Base-by-base conservation (phyloP, 2,113 vertebrate genomes). In the Scolopax mira region DNA sequence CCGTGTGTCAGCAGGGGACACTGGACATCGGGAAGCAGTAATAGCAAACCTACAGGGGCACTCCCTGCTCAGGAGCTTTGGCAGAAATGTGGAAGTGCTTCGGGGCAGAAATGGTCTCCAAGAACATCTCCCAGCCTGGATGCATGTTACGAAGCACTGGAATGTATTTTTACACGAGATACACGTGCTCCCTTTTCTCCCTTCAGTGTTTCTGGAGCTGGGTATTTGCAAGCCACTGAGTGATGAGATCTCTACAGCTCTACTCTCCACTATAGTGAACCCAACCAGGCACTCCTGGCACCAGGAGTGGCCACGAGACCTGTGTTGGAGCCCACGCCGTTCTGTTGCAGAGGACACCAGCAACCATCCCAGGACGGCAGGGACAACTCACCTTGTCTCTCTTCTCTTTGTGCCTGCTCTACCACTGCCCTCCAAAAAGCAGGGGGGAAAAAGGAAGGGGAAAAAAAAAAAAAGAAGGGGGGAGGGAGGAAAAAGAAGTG, bases 1-100 rank as follows among this genome's bases (percentile, higher is more conserved):
- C 24, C 17, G 3, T 4, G 1, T 30, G 13, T 27, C 60, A 31
- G 37, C 19, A 31, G 49, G 31, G 61, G 12, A n/a, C 0, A 1
- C 60, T n/a, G 39, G 39, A 17, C 42, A 67, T 41, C 33, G 39
- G 57, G 35, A 48, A 30, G 11, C 27, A 61, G 46, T 57, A 66
- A 21, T 2, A 67, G 52, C 24, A 79, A 51, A 70, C 25, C 8
- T 51, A 25, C 33, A 79, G 33, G 58, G 60, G 17, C 55, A 24
- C 33, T 73, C 24, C 13, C 5, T 0, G 3, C 39, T 58, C 41
- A 8, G 73, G 44, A 90, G 62, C 51, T 39, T 69, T 44, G 30
- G 49, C 51, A 61, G 88, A 62, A 57, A 41, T 2, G 11, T 79
- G 44, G 37, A 84, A 44, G 33, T 62, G 52, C 41, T 35, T 58